Base-by-base conservation (phyloP, 2,888 invertebrate genomes). In the Salpingus planirostris region DNA sequence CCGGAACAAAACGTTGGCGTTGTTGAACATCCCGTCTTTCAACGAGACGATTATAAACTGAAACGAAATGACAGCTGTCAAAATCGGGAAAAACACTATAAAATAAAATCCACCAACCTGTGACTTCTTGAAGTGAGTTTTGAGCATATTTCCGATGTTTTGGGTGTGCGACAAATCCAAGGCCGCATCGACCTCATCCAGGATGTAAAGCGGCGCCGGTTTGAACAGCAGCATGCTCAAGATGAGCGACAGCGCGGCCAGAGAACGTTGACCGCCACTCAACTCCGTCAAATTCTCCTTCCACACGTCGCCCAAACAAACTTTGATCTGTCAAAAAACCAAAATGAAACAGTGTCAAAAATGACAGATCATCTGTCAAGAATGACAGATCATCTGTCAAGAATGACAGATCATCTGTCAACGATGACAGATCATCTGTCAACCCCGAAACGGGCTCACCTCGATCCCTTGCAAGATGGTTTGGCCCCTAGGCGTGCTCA, bases 1-100 rank as follows among this genome's bases (percentile, higher is more conserved):
- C 32, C 87, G 82, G 70, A 90, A 98, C 32, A 98, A 66, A 13
- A 97, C 95, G 66, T 98, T 97, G 1, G 98, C 97, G 67, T 98
- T 96, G 67, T 89, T 93, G 69, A 97, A 98, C 92, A 98, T 97
- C 14, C 97, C 97, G 64, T 98, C 96, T 60, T 98, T 98, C 25
- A 98, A 72, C 0, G 97, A 97, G 1, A 98, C 98, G 42, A 98
- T 85, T 49, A 98, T 87, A 66, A 98, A 98, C 82, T 97, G 79
- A 3, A 72, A 73, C 36, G n/a, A n/a, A n/a, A n/a, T n/a, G n/a
- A n/a, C n/a, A n/a, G n/a, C n/a, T n/a, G n/a, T n/a, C n/a, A n/a
- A n/a, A n/a, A n/a, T n/a, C n/a, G n/a, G n/a, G n/a, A n/a, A 26
- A 27, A 11, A 15, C 10, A 7, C 3, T 15, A 14, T 26, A 23